Evolutionary conservation across 2,888 invertebrate genomes (phyloP).

Genomic region (Brassicogethes aeneus): DNA sequence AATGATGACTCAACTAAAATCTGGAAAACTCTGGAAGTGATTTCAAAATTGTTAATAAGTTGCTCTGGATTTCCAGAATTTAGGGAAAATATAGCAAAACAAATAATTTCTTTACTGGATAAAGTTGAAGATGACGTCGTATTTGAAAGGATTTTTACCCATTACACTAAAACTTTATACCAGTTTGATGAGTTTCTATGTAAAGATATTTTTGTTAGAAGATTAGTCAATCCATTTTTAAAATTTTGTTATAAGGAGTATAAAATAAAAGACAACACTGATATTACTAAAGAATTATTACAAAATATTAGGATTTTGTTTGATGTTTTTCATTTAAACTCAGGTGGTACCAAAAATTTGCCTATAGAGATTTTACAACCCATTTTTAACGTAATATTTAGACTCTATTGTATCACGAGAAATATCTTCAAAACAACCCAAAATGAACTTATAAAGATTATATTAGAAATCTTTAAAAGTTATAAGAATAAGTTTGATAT

Average conservation of each 20-base stretch:
- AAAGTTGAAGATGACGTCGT: slow-evolving; percentile 15
- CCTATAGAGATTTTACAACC: slow-evolving; percentile 37
- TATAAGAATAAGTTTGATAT: slow-evolving; percentile 20
- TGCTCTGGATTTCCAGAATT: slow-evolving; percentile 48
- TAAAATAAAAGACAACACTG: slow-evolving; percentile 29
- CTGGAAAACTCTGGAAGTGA: slow-evolving; percentile 59
- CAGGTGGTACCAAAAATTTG: slow-evolving; percentile 24
- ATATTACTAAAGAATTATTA: slow-evolving; percentile 23
- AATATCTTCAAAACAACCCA: slow-evolving; percentile 26
- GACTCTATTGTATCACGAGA: slow-evolving; percentile 37
- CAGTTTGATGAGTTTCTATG: slow-evolving; percentile 43
- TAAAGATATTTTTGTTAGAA: slow-evolving; percentile 34
- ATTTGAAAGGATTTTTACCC: slow-evolving; percentile 41
- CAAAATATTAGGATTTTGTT: slow-evolving; percentile 26
- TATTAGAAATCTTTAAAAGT: slow-evolving; percentile 21
- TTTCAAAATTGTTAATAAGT: slow-evolving; percentile 54
- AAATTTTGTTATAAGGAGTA: slow-evolving; percentile 22
- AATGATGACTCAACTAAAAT: slow-evolving; percentile 46
- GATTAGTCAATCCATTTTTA: slow-evolving; percentile 15
- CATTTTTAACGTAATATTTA: slow-evolving; percentile 42
- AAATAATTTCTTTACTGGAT: slow-evolving; percentile 42
- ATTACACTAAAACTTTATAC: slow-evolving; percentile 47
- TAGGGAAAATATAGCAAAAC: slow-evolving; percentile 45
- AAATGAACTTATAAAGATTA: slow-evolving; percentile 28
- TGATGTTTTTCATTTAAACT: slow-evolving; percentile 26